These are phyloP conservation scores for Philhelius pedissequus DNA, from an alignment of 2,888 invertebrate genomes.

Conservation along the genomic window DNA sequence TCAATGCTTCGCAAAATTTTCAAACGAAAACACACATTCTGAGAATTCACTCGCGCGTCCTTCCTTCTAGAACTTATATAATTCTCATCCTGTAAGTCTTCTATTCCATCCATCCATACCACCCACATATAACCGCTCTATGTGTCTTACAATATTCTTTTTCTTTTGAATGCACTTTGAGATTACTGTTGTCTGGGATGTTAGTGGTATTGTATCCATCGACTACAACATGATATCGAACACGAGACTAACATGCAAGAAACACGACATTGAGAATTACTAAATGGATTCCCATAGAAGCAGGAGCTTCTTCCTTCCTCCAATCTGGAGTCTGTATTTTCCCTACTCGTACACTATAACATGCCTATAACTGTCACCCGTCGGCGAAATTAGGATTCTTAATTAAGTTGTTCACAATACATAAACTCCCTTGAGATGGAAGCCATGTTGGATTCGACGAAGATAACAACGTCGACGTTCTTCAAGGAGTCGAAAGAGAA, in stretches of 20 bases:
- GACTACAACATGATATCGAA: constrained; percentile 62
- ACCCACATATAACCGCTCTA: neutral
- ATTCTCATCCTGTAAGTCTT: neutral
- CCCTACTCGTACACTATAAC: constrained; percentile 20
- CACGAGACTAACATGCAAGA: constrained; percentile 59
- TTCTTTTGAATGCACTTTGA: neutral
- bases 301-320: constrained; percentile 3
- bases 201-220: constrained; percentile 49
- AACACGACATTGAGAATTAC: constrained; percentile 60
- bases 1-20: neutral
- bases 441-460: constrained; percentile 46
- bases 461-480: constrained; percentile 6
- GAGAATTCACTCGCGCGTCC: constrained; percentile 12
- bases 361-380: constrained; percentile 69
- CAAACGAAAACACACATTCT: constrained; percentile 24
- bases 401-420: constrained; percentile 70
- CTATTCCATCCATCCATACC: neutral
- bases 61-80: constrained; percentile 12
- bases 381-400: constrained; percentile 70
- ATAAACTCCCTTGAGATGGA: constrained; percentile 62
- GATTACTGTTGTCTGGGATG: constrained; percentile 19
- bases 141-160: neutral
- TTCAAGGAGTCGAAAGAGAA: constrained; percentile 16
- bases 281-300: constrained; percentile 45
- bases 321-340: neutral